Percentiles rank a stretch among this genome's conserved stretches.
Evolutionary conservation across 2,113 vertebrate genomes (phyloP).

Genomic region (Megaceryle torquata): DNA sequence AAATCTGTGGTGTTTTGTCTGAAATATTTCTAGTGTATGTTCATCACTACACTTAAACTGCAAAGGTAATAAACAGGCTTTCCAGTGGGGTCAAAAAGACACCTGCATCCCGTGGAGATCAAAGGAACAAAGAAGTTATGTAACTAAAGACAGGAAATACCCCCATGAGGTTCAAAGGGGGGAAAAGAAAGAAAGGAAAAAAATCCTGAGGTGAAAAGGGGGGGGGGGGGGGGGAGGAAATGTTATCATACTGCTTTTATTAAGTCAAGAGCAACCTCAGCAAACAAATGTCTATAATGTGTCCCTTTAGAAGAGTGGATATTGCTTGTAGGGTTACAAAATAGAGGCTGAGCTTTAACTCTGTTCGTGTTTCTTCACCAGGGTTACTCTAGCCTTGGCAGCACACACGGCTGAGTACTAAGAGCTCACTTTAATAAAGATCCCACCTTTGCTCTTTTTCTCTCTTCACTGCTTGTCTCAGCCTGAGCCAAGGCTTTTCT

Average conservation of each 20-base stretch:
- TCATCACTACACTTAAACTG: not conserved
- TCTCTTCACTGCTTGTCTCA: not conserved
- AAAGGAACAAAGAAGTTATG: not conserved
- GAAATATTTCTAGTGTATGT: not conserved
- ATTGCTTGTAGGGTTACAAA: not conserved
- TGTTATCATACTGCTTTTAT: not conserved
- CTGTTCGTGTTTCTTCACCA: not conserved
- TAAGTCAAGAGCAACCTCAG: not conserved
- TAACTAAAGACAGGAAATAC: not conserved
- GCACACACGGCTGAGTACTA: not conserved
- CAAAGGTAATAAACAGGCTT: not conserved
- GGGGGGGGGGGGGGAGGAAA: not conserved
- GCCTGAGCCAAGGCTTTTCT: not conserved
- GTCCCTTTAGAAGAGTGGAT: not conserved
- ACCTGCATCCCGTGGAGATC: not conserved
- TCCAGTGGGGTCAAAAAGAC: not conserved
- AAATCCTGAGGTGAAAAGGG: not conserved
- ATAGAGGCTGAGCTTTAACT: not conserved
- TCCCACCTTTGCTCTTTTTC: not conserved
- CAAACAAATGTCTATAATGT: not conserved
- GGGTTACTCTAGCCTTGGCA: not conserved
- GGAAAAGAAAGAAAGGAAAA: not conserved
- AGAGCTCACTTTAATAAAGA: not conserved
- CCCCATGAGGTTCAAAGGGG: not conserved
- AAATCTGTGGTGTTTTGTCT: not conserved